These are phyloP conservation scores for Melanaphis sacchari DNA, from an alignment of 1,140 invertebrate genomes.

Conservation along the genomic window DNA sequence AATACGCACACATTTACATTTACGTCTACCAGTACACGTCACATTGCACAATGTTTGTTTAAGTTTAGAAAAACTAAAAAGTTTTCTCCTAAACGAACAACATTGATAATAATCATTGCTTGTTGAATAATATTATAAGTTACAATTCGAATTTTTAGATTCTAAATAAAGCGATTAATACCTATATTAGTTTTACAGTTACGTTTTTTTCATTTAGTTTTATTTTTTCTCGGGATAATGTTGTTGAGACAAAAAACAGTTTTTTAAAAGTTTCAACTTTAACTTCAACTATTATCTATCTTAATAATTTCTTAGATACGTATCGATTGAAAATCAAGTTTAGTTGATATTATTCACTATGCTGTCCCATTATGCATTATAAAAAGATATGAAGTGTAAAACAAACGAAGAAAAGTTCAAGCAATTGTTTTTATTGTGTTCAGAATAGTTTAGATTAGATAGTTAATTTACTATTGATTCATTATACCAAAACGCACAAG, in stretches of 20 bases:
- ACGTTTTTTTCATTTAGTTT: neutral
- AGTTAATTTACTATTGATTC: neutral
- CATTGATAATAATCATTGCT: neutral
- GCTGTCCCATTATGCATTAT: neutral
- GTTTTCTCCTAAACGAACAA: neutral
- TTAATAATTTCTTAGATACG: neutral
- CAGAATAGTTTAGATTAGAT: neutral
- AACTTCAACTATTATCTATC: neutral
- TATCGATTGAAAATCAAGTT: neutral
- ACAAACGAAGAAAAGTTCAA: neutral
- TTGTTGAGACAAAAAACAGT: neutral
- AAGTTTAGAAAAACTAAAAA: neutral
- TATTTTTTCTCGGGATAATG: neutral
- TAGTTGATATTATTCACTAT: neutral
- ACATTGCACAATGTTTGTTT: constrained; percentile 14
- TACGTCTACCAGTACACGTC: neutral
- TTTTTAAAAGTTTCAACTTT: neutral
- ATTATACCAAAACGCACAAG: neutral
- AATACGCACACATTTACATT: neutral
- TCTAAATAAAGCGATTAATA: neutral
- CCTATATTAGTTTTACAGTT: neutral
- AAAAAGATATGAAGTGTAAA: neutral
- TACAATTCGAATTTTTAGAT: neutral
- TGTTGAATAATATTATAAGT: neutral
- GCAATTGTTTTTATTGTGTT: neutral